phyloP scores from a whole-genome alignment of 1,140 invertebrate genomes.

The Drosophila rufa region DNA sequence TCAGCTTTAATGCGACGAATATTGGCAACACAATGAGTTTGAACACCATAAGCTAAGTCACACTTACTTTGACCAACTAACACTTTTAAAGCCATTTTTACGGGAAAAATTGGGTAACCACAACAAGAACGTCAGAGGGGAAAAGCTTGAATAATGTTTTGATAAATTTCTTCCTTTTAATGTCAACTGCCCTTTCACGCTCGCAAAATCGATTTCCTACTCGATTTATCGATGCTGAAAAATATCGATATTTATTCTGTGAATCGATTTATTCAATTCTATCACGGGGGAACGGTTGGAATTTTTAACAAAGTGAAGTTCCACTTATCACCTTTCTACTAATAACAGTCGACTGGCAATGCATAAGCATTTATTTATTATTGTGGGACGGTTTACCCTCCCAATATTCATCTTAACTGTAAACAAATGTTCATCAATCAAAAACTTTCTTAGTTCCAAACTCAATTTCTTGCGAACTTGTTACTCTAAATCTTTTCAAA shows the following conservation, averaged over 20 bases:
- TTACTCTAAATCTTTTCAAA: not conserved
- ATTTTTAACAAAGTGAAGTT: not conserved
- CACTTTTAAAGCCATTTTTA: slow-evolving; percentile 54
- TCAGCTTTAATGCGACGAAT: slow-evolving; percentile 1
- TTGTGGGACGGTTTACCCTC: no score
- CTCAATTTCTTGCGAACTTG: not conserved
- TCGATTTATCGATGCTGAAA: slow-evolving; percentile 4
- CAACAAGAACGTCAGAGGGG: not conserved
- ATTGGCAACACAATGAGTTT: not conserved
- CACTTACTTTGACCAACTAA: slow-evolving; percentile 86
- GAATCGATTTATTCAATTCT: not conserved
- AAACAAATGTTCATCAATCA: not conserved
- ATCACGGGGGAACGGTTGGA: not conserved
- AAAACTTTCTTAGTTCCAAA: not conserved
- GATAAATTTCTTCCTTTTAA: slow-evolving; percentile 9
- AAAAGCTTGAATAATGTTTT: slow-evolving; percentile 16
- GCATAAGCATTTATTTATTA: no score
- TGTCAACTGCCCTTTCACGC: slow-evolving; percentile 2
- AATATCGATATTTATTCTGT: not conserved
- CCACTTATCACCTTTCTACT: not conserved
- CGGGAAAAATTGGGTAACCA: slow-evolving; percentile 1
- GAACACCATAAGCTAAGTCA: no score
- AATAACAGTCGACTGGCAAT: not conserved
- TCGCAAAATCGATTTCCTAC: slow-evolving; percentile 4
- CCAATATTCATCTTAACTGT: not conserved